Evolutionary conservation across 2,888 invertebrate species (phyloP).

Genomic region (Bibio marci): DNA sequence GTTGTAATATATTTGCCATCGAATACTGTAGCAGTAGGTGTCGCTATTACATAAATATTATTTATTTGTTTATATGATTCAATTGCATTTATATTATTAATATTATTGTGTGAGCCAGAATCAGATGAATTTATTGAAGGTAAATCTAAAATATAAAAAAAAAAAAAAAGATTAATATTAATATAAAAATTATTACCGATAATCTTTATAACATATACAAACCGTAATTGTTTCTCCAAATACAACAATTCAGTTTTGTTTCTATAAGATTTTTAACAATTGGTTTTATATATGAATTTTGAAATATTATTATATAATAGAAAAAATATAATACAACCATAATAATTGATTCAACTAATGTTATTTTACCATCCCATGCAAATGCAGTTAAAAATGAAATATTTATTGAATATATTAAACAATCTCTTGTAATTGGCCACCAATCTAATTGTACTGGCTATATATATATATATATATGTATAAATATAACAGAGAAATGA

Average conservation of each 20-base stretch:
- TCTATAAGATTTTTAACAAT: slow-evolving; percentile 24
- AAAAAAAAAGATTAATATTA: background rate
- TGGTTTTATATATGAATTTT: slow-evolving; percentile 37
- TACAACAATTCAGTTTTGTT: slow-evolving; percentile 26
- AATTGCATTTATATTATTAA: too few relatives aligned
- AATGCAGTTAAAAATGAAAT: slow-evolving; percentile 50
- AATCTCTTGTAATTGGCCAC: slow-evolving; percentile 69
- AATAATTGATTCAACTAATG: slow-evolving; percentile 61
- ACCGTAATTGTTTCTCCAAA: too few relatives aligned
- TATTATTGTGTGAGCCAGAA: too few relatives aligned
- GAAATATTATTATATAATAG: slow-evolving; percentile 60
- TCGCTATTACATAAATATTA: too few relatives aligned
- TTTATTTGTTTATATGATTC: too few relatives aligned
- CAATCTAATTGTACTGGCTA: slow-evolving; percentile 62
- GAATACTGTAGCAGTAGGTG: too few relatives aligned
- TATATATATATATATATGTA: slow-evolving; percentile 12
- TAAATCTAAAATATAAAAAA: too few relatives aligned
- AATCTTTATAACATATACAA: slow-evolving; percentile 25
- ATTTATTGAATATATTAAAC: slow-evolving; percentile 55
- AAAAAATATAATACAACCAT: slow-evolving; percentile 54
- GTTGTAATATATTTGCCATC: too few relatives aligned
- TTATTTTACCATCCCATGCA: slow-evolving; percentile 61
- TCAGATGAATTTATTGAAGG: too few relatives aligned
- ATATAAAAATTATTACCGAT: background rate
- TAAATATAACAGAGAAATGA: too few relatives aligned